These are phyloP conservation scores for Dendropsophus ebraccatus DNA, from an alignment of 2,113 vertebrate genomes.

Conservation along the genomic window DNA sequence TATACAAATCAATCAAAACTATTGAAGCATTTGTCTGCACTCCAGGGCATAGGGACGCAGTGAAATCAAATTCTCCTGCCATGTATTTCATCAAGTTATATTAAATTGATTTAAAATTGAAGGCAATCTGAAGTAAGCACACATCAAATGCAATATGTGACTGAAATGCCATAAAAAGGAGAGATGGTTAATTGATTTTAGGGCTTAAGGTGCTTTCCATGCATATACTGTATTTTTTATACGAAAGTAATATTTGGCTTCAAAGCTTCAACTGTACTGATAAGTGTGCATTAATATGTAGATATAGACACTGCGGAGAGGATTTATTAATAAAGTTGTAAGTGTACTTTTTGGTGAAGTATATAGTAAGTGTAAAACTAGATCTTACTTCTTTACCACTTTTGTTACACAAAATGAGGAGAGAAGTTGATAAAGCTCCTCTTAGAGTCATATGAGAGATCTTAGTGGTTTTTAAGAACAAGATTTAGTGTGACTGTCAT, in stretches of 20 bases:
- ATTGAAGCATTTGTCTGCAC: slow-evolving; percentile 54
- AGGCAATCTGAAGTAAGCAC: slow-evolving; percentile 61
- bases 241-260: slow-evolving; percentile 19
- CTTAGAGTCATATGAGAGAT: background rate
- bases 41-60: slow-evolving; percentile 57
- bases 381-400: background rate
- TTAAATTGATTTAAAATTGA: slow-evolving; percentile 34
- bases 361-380: background rate
- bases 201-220: slow-evolving; percentile 41
- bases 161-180: slow-evolving; percentile 54
- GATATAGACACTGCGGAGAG: background rate
- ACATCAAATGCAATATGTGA: slow-evolving; percentile 60
- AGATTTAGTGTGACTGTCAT: no score
- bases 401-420: background rate
- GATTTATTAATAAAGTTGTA: background rate
- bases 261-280: background rate
- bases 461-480: no score
- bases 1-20: slow-evolving; percentile 61
- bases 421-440: background rate
- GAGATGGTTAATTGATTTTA: slow-evolving; percentile 63
- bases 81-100: slow-evolving; percentile 58
- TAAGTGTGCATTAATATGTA: background rate
- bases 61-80: slow-evolving; percentile 63
- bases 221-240: slow-evolving; percentile 36
- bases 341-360: background rate